phyloP scores from a whole-genome alignment of 2,888 invertebrate species.

The Troides helena region DNA sequence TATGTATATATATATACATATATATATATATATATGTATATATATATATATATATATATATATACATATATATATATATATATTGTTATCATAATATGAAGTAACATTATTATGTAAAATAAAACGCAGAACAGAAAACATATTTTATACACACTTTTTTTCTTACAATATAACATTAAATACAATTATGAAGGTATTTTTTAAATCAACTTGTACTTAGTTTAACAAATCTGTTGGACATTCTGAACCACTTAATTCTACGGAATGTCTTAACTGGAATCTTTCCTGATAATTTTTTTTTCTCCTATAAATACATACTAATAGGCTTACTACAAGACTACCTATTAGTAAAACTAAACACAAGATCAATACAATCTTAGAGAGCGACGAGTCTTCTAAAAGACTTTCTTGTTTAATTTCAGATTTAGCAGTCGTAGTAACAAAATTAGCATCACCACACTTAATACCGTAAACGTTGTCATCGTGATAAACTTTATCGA shows the following conservation, averaged over 20 bases:
- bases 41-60: too few species aligned
- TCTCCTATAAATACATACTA: constrained; percentile 34
- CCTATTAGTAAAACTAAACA: constrained; percentile 43
- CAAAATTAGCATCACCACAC: constrained; percentile 52
- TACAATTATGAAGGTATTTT: neutral
- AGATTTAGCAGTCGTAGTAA: constrained; percentile 29
- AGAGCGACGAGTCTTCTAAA: constrained; percentile 22
- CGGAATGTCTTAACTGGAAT: constrained; percentile 46
- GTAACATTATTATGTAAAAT: neutral
- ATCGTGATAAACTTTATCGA: constrained; percentile 66
- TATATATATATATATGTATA: too few species aligned
- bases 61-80: too few species aligned
- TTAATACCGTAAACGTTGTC: constrained; percentile 70
- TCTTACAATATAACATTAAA: neutral
- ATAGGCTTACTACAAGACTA: constrained; percentile 34
- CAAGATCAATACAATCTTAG: constrained; percentile 39
- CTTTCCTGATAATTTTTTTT: constrained; percentile 33
- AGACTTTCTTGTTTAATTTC: constrained; percentile 1
- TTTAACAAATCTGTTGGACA: constrained; percentile 43
- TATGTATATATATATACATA: too few species aligned
- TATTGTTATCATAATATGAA: too few species aligned
- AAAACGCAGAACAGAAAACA: neutral
- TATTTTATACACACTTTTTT: neutral
- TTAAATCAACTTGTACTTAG: constrained; percentile 18
- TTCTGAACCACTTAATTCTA: constrained; percentile 49